These are phyloP conservation scores for Glandiceps talaboti DNA, from an alignment of 53 echinoderm and acorn worm species.

Conservation along the genomic window DNA sequence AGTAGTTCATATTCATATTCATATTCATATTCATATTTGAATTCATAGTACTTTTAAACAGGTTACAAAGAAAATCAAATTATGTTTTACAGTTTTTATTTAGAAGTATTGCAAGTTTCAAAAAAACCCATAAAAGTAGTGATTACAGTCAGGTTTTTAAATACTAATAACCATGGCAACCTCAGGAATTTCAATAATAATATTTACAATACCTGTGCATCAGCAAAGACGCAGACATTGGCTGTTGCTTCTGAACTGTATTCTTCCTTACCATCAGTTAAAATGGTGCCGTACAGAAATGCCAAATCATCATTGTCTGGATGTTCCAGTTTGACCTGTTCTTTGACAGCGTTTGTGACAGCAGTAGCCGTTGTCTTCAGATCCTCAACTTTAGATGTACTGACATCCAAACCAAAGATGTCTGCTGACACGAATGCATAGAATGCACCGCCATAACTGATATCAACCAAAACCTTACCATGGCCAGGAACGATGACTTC, in stretches of 20 bases:
- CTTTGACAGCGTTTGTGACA: slow-evolving; percentile 44
- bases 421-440: slow-evolving; percentile 61
- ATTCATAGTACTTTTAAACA: no score
- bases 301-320: slow-evolving; percentile 60
- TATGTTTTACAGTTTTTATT: no score
- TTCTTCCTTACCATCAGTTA: slow-evolving; percentile 71
- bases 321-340: slow-evolving; percentile 36
- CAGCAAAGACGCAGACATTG: slow-evolving; percentile 69
- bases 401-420: slow-evolving; percentile 45
- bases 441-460: slow-evolving; percentile 89
- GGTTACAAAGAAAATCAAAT: no score
- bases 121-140: no score
- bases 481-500: slow-evolving; percentile 40
- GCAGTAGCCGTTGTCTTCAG: slow-evolving; percentile 41
- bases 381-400: slow-evolving; percentile 24
- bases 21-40: no score
- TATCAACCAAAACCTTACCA: slow-evolving; percentile 63
- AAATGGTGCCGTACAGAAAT: slow-evolving; percentile 74
- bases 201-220: slow-evolving; percentile 76
- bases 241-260: slow-evolving; percentile 44
- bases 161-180: no score
- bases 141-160: no score
- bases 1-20: no score
- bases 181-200: no score
- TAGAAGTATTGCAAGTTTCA: no score